phyloP scores from a whole-genome alignment of 2,797 vertebrate genomes.

The Hoplostethus atlanticus region DNA sequence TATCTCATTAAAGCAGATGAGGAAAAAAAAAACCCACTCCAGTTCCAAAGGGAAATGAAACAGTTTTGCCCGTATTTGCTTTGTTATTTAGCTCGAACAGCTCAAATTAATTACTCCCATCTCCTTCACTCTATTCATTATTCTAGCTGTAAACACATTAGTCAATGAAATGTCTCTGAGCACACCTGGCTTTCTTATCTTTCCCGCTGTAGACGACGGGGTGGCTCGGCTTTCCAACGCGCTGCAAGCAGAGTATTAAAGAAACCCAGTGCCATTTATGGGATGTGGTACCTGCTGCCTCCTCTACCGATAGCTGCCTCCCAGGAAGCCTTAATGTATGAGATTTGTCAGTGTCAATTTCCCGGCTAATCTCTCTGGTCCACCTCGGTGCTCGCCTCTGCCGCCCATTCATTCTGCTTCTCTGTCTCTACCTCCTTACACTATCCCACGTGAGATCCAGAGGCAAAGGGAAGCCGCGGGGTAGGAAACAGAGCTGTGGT shows the following conservation, averaged over 20 bases:
- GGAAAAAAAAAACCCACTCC: slow-evolving; percentile 9
- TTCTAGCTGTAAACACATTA: slow-evolving; percentile 79
- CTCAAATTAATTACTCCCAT: slow-evolving; percentile 81
- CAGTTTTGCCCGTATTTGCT: slow-evolving; percentile 83
- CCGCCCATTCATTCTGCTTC: slow-evolving; percentile 75
- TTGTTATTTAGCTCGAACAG: slow-evolving; percentile 81
- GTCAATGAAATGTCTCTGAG: slow-evolving; percentile 75
- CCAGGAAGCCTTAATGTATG: slow-evolving; percentile 85
- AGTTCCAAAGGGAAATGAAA: slow-evolving; percentile 79
- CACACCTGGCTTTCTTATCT: slow-evolving; percentile 79
- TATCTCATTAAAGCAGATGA: slow-evolving; percentile 78
- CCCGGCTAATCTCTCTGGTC: slow-evolving; percentile 84
- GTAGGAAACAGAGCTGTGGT: slow-evolving; percentile 32
- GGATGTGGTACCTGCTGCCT: slow-evolving; percentile 66
- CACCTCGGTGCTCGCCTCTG: slow-evolving; percentile 77
- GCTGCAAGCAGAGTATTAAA: slow-evolving; percentile 63
- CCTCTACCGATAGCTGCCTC: slow-evolving; percentile 74
- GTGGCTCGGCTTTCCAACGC: slow-evolving; percentile 38
- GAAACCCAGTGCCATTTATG: slow-evolving; percentile 55
- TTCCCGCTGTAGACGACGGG: slow-evolving; percentile 18
- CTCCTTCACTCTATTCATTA: slow-evolving; percentile 75
- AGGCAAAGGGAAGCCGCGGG: slow-evolving; percentile 30
- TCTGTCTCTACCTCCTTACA: slow-evolving; percentile 59
- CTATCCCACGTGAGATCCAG: slow-evolving; percentile 23
- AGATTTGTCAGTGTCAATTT: slow-evolving; percentile 89